Evolutionary conservation across 2,797 vertebrate species (phyloP), one percentile per base, ranked within the genome.

Genomic region (Sebastes glaucus): DNA sequence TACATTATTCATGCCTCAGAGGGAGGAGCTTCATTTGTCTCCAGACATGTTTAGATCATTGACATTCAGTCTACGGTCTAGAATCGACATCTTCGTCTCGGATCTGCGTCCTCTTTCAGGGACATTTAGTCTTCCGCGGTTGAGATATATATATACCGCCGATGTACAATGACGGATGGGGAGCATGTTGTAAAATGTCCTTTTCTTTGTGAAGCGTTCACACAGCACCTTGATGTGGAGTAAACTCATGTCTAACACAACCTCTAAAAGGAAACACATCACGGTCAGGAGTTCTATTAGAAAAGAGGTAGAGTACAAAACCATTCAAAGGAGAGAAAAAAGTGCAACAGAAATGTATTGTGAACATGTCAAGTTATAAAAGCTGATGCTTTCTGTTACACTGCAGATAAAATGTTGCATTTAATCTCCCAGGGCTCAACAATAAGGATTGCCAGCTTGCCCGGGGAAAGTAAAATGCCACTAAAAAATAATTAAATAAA

Each of bases 1-100:
- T 91, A 20, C 73, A 91, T 92, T 91, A 90, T 87, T 92, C 70
- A 92, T 86, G 69, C 42, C n/a, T 83, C 33, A n/a, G 35, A 79
- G 71, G 60, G 71, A 83, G 74, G 53, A 55, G 71, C 70, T 80
- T 87, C 77, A 78, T 90, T 87, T 89, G 82, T 86, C 82, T 85
- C 14, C 70, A 59, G 85, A 84, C 66, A 27, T 87, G 78, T 85
- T 88, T 70, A 77, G 83, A 88, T 85, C 71, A 28, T 76, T 84
- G 88, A 76, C 72, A 76, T 80, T 85, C 68, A 77, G 57, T 77
- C 77, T 55, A 22, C 20, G 9, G 76, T 38, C 56, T 60, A 70
- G 80, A n/a, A 88, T 67, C 35, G 38, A 73, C 68, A 84, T 82
- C 77, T 87, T 52, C 53, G 35, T 81, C 62, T 73, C 60, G 25